These are phyloP conservation scores for Paratilapia polleni DNA, from an alignment of 2,113 vertebrate genomes.

Conservation along the genomic window DNA sequence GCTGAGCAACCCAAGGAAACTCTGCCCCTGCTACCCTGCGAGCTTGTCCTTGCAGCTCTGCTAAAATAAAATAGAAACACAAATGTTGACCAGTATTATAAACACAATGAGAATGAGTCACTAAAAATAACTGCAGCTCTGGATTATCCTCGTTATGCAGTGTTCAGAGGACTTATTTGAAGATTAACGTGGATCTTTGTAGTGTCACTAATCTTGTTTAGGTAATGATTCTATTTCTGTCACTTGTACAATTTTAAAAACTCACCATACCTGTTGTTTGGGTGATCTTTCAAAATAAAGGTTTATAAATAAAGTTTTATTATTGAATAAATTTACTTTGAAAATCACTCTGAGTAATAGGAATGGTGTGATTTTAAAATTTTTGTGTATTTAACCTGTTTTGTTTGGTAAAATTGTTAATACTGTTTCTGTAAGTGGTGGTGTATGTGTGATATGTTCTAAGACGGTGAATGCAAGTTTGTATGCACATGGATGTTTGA, in stretches of 20 bases:
- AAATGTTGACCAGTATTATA: background rate
- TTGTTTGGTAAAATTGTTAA: background rate
- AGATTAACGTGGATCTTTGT: background rate
- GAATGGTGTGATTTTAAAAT: background rate
- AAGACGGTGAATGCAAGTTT: background rate
- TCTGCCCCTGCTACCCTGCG: background rate
- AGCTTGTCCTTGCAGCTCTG: background rate
- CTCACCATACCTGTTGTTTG: background rate
- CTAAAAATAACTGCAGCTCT: conserved; percentile 13
- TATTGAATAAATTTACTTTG: background rate
- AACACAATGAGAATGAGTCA: background rate
- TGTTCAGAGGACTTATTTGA: background rate
- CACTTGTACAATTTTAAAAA: background rate
- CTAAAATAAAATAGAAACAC: background rate
- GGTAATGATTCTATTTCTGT: no score
- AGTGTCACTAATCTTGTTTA: background rate
- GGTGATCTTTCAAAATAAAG: background rate
- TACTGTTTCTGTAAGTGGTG: background rate
- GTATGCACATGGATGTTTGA: background rate
- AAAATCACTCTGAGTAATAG: background rate
- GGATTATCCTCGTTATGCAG: background rate
- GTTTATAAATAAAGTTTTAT: background rate
- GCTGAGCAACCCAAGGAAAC: background rate
- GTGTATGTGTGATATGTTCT: background rate
- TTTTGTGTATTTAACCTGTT: background rate